phyloP scores from a whole-genome alignment of 2,797 vertebrate genomes.

The Sebastes taczanowskii region DNA sequence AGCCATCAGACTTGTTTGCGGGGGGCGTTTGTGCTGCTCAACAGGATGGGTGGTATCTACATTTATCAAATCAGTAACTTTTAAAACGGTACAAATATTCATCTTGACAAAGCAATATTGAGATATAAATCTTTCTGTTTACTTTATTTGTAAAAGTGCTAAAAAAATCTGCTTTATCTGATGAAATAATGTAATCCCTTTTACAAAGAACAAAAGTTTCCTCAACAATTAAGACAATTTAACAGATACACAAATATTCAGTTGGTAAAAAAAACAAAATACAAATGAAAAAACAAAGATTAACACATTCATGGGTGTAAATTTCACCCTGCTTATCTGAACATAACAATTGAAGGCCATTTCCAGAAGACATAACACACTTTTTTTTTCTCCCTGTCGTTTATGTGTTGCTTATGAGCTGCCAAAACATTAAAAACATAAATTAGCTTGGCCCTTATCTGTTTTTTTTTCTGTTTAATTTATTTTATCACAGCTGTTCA shows the following conservation, averaged over 20 bases:
- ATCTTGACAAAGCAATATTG: neutral
- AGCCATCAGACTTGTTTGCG: conserved; percentile 79
- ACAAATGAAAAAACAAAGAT: neutral
- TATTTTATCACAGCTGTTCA: neutral
- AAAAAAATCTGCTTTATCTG: neutral
- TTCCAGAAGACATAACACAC: neutral
- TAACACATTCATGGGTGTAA: neutral
- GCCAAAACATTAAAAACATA: neutral
- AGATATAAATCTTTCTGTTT: no score
- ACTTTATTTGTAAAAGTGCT: neutral
- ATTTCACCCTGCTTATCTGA: neutral
- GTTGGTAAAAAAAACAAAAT: neutral
- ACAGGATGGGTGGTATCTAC: conserved; percentile 27
- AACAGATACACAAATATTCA: neutral
- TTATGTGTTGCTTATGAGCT: neutral
- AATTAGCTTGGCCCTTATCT: neutral
- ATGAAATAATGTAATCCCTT: neutral
- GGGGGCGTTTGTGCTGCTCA: conserved; percentile 55
- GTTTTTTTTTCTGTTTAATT: neutral
- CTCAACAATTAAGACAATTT: neutral
- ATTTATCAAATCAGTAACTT: conserved; percentile 1
- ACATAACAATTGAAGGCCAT: neutral
- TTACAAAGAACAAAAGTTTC: rapidly evolving
- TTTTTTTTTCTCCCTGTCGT: no score
- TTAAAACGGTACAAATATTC: neutral